Conservation (phyloP, 2,888 invertebrate species). For the Tuberolachnus salignus region DNA sequence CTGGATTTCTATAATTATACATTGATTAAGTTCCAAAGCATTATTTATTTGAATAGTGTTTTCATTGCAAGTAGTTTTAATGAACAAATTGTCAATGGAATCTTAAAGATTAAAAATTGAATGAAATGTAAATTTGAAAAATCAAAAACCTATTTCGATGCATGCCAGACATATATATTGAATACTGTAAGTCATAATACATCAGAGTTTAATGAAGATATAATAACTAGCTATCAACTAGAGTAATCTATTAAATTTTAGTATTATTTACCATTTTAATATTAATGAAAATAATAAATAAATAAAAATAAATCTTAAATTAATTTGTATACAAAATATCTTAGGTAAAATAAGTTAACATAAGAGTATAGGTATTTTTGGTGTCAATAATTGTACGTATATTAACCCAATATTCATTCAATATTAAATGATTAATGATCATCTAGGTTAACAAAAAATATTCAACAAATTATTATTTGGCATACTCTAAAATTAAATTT, state of each 20-base stretch:
- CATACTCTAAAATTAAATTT: conserved; percentile 1
- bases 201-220: conserved; percentile 8
- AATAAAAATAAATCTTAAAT: conserved; percentile 2
- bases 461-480: conserved; percentile 16
- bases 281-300: not conserved
- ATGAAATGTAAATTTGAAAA: conserved; percentile 15
- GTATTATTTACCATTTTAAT: not conserved
- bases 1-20: conserved; percentile 18
- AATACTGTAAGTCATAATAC: not conserved
- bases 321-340: not conserved
- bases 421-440: not conserved
- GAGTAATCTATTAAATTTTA: not conserved
- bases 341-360: not conserved
- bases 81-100: not conserved
- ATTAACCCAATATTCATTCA: conserved; percentile 14
- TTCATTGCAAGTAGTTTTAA: conserved; percentile 26
- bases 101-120: conserved; percentile 9
- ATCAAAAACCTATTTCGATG: conserved; percentile 10
- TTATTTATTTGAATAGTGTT: conserved; percentile 10
- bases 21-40: conserved; percentile 20
- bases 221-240: not conserved
- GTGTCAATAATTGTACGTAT: conserved; percentile 13
- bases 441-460: conserved; percentile 9
- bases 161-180: not conserved
- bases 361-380: not conserved